These are phyloP conservation scores for Naja naja DNA, from an alignment of 2,113 vertebrate species.

Conservation along the genomic window DNA sequence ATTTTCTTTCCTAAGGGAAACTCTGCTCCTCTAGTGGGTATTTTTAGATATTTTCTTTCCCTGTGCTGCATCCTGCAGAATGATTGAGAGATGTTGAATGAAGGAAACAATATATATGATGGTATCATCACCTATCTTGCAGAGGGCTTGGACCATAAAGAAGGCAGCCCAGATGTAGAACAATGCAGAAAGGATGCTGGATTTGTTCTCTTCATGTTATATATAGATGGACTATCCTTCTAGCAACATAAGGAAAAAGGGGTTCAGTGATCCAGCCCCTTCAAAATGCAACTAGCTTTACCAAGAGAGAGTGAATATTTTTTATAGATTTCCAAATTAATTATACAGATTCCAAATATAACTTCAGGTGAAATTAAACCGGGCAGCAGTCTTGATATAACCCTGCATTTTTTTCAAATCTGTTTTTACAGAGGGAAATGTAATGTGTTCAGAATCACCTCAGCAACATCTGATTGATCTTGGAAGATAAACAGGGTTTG, in stretches of 20 bases:
- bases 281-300: background rate
- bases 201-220: background rate
- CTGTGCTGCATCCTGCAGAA: background rate
- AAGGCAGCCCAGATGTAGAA: constrained; percentile 11
- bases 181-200: background rate
- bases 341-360: background rate
- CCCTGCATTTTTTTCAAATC: background rate
- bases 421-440: background rate
- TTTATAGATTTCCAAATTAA: background rate
- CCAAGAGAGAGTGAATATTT: background rate
- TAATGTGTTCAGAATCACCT: background rate
- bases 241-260: background rate
- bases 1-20: constrained; percentile 9
- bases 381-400: background rate
- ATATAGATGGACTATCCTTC: background rate
- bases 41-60: constrained; percentile 13
- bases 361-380: background rate
- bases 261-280: background rate
- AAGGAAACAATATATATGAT: too few species aligned
- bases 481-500: background rate
- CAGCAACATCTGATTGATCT: background rate
- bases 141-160: background rate
- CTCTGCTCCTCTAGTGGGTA: background rate
- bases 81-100: too few species aligned
- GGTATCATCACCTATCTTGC: background rate